Conservation (phyloP, 2,797 vertebrate species). For the Echeneis naucrates region DNA sequence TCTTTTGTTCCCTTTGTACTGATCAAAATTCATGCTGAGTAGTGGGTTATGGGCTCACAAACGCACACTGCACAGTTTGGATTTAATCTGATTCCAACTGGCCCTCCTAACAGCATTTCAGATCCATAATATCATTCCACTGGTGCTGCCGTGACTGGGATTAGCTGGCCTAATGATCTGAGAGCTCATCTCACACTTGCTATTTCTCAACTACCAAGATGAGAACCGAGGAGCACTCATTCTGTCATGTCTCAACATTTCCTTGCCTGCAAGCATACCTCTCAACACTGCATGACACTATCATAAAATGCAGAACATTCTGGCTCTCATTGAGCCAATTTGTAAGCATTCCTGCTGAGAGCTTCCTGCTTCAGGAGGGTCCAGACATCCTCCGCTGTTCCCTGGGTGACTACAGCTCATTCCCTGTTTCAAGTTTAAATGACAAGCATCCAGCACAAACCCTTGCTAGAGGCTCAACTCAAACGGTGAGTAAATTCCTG, state of each 20-base stretch:
- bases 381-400: constrained; percentile 46
- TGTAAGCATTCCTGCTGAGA: constrained; percentile 70
- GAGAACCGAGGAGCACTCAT: constrained; percentile 47
- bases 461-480: constrained; percentile 28
- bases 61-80: constrained; percentile 84
- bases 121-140: constrained; percentile 85
- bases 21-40: constrained; percentile 88
- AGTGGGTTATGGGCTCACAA: constrained; percentile 78
- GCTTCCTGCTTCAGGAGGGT: constrained; percentile 46
- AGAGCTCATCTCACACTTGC: constrained; percentile 65
- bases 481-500: constrained; percentile 46
- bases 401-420: constrained; percentile 14
- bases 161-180: constrained; percentile 85
- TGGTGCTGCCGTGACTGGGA: constrained; percentile 79
- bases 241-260: constrained; percentile 53
- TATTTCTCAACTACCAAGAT: constrained; percentile 56
- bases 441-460: constrained; percentile 23
- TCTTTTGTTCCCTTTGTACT: constrained; percentile 83
- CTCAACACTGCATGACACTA: constrained; percentile 55
- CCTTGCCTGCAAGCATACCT: constrained; percentile 58
- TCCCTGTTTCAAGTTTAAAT: constrained; percentile 51
- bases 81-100: constrained; percentile 87
- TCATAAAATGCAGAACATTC: constrained; percentile 46
- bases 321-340: constrained; percentile 76
- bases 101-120: constrained; percentile 84